A percentile compares a stretch with the other conserved stretches of the same genome.
Evolutionary conservation across 2,888 invertebrate species (phyloP).

Genomic region (Germaria angustata): DNA sequence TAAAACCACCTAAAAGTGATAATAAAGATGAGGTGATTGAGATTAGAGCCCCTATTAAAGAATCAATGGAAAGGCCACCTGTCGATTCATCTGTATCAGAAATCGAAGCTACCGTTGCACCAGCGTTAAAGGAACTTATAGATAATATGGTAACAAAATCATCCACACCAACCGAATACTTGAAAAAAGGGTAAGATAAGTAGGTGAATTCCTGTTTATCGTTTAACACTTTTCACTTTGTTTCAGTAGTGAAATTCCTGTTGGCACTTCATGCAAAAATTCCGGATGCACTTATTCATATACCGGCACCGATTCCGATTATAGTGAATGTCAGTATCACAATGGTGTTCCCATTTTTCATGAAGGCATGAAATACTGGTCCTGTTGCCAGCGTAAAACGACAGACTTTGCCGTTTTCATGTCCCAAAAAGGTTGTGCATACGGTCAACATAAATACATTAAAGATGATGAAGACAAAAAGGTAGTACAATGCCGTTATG

Average conservation of each 20-base stretch:
- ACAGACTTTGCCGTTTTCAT: conserved; percentile 96
- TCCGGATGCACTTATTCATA: conserved; percentile 88
- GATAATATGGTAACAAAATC: conserved; percentile 72
- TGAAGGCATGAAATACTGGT: conserved; percentile 98
- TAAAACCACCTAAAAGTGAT: conserved; percentile 83
- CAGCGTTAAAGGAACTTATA: conserved; percentile 85
- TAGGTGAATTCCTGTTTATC: not conserved
- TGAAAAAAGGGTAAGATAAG: conserved; percentile 59
- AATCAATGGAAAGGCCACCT: conserved; percentile 84
- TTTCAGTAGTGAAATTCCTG: conserved; percentile 80
- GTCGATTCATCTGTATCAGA: conserved; percentile 79
- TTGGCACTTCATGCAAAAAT: conserved; percentile 93
- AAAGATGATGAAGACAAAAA: conserved; percentile 84
- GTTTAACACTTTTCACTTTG: not conserved
- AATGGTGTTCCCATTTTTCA: conserved; percentile 96
- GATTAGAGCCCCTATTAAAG: conserved; percentile 82
- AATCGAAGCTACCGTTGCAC: conserved; percentile 83
- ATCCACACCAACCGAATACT: not conserved
- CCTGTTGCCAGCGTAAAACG: conserved; percentile 95
- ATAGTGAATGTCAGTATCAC: conserved; percentile 87
- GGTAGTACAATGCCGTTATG: conserved; percentile 88
- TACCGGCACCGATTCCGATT: conserved; percentile 85
- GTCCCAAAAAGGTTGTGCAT: conserved; percentile 93
- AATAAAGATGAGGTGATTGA: conserved; percentile 77
- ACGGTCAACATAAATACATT: conserved; percentile 92